Evolutionary conservation across 2,113 vertebrate species (phyloP).

Genomic region (Crotalus viridis): DNA sequence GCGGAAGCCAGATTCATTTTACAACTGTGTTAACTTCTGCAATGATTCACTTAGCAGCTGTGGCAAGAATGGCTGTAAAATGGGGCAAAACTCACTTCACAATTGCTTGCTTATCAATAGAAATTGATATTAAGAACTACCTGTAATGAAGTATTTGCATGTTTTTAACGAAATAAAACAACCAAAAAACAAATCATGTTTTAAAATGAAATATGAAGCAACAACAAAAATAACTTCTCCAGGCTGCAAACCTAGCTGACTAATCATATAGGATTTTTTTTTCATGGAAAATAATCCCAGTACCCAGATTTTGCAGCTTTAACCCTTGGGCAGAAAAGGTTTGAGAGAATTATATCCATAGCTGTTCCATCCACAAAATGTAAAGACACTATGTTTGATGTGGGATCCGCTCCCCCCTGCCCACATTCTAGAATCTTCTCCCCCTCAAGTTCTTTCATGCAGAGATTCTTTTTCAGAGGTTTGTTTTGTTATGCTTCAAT

Average conservation of each 20-base stretch:
- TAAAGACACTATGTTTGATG: not conserved
- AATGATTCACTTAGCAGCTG: too few relatives aligned
- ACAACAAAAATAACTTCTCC: too few relatives aligned
- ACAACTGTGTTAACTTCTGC: too few relatives aligned
- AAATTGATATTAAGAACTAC: not conserved
- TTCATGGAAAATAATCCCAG: not conserved
- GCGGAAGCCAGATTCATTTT: not conserved
- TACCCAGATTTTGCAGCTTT: not conserved
- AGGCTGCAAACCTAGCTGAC: not conserved
- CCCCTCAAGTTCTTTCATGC: not conserved
- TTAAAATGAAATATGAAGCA: not conserved
- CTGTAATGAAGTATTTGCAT: not conserved
- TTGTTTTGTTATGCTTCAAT: not conserved
- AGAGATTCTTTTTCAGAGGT: not conserved
- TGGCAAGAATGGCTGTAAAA: not conserved
- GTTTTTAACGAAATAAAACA: not conserved
- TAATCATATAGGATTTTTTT: not conserved
- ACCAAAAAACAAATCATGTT: not conserved
- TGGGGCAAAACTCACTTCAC: not conserved
- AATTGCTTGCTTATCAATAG: not conserved
- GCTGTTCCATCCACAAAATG: not conserved
- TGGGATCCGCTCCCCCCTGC: too few relatives aligned
- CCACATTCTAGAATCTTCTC: not conserved
- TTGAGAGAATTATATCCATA: not conserved
- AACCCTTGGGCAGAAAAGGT: not conserved